A percentile compares a stretch with the other conserved stretches of the same genome.
Conservation (phyloP, 1,140 invertebrate species). For the Mactra quadrangularis region DNA sequence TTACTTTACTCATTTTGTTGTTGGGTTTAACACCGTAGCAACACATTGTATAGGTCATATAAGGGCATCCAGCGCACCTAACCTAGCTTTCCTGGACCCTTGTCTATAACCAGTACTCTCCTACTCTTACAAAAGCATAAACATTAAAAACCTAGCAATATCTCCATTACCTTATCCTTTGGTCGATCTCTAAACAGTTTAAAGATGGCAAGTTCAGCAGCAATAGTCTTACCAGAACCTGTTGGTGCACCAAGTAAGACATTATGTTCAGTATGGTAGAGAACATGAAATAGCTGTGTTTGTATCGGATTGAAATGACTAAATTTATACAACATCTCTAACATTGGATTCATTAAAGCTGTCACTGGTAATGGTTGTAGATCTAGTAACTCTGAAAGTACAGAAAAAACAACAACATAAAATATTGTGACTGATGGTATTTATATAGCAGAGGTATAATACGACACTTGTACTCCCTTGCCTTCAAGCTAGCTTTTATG, state of each 20-base stretch:
- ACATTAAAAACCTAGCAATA: too few relatives aligned
- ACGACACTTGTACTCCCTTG: too few relatives aligned
- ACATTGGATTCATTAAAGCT: conserved; percentile 90
- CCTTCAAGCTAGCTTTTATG: too few relatives aligned
- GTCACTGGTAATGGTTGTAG: conserved; percentile 95
- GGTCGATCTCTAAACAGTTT: conserved; percentile 94
- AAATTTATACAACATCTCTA: conserved; percentile 95
- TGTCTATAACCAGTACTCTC: too few relatives aligned
- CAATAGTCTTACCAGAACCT: conserved; percentile 99
- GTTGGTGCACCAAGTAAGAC: conserved; percentile 98
- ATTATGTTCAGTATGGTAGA: conserved; percentile 98
- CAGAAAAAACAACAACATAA: not conserved
- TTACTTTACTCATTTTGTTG: too few relatives aligned
- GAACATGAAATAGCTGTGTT: conserved; percentile 98
- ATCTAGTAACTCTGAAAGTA: conserved; percentile 91
- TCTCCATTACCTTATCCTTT: conserved; percentile 93
- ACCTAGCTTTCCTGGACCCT: too few relatives aligned
- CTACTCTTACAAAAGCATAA: too few relatives aligned
- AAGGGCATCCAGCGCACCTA: too few relatives aligned
- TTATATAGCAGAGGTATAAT: not conserved
- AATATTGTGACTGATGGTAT: not conserved
- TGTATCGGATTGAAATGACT: conserved; percentile 99
- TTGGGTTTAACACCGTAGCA: too few relatives aligned
- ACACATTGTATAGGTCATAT: too few relatives aligned
- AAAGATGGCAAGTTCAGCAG: conserved; percentile 99